Conservation (phyloP, 2,113 vertebrate genomes). For the Syrmaticus mikado region DNA sequence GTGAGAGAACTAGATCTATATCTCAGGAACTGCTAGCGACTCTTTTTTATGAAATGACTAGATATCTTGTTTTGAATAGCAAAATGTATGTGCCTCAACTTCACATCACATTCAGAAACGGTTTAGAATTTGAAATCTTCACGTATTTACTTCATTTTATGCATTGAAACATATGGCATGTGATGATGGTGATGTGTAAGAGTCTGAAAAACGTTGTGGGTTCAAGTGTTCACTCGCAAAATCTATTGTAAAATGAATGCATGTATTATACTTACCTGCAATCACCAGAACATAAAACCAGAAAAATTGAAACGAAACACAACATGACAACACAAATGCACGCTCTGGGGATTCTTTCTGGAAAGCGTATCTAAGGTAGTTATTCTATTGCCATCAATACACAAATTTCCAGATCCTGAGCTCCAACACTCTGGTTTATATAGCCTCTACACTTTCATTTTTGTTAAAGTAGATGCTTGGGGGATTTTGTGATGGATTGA, state of each 20-base stretch:
- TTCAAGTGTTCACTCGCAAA: not conserved
- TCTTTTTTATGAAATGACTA: not conserved
- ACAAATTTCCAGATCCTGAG: constrained; percentile 6
- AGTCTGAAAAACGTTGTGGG: not conserved
- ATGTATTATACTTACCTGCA: not conserved
- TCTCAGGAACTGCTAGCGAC: not conserved
- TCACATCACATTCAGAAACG: not conserved
- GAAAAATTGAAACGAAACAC: not conserved
- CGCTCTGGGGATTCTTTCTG: not conserved
- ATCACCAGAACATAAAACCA: not conserved
- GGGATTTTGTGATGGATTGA: not conserved
- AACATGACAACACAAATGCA: not conserved
- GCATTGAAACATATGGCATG: not conserved
- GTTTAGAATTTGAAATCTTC: not conserved
- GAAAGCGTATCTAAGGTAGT: not conserved
- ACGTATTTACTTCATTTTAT: not conserved
- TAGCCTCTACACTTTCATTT: not conserved
- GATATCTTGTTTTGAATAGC: not conserved
- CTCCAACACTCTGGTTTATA: not conserved
- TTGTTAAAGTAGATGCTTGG: not conserved
- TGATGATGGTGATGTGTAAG: not conserved
- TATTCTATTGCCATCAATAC: not conserved
- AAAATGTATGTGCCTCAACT: not conserved
- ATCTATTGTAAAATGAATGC: not conserved
- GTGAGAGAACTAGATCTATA: not conserved